Conservation (phyloP, 2,888 invertebrate genomes). For the Lepidocyrtoides sp. region DNA sequence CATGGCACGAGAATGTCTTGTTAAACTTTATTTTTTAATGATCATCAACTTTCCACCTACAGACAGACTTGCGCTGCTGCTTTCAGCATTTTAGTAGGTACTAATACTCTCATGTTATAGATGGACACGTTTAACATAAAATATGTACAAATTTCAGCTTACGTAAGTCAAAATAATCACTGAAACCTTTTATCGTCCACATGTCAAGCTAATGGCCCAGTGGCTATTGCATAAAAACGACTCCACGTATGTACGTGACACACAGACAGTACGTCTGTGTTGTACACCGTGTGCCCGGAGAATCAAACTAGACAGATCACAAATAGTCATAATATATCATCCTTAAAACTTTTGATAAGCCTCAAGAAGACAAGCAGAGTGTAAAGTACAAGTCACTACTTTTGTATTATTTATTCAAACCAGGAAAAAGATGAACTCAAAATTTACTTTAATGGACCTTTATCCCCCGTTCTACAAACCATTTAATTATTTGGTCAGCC, state of each 20-base stretch:
- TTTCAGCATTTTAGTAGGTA: no score
- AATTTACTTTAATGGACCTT: neutral
- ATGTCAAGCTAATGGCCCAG: no score
- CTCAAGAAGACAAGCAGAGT: constrained; percentile 19
- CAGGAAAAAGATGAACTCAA: constrained; percentile 1
- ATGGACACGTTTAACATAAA: neutral
- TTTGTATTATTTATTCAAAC: neutral
- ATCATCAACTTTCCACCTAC: no score
- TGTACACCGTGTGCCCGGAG: neutral
- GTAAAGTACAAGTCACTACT: neutral
- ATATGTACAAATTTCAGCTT: constrained; percentile 26
- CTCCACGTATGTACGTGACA: no score
- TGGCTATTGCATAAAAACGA: no score
- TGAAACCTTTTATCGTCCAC: constrained; percentile 21
- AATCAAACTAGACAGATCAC: neutral
- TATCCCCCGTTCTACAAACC: neutral
- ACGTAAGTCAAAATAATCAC: constrained; percentile 12
- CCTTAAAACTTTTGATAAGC: constrained; percentile 41
- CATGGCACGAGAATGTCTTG: constrained; percentile 44
- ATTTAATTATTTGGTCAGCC: constrained; percentile 2
- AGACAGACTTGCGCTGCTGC: neutral
- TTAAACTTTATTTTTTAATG: no score
- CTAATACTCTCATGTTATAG: neutral
- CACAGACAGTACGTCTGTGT: constrained; percentile 33
- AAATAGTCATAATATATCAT: neutral